Evolutionary conservation across 23 tunicate species (phyloP).

Genomic region (Ciona savignyi): DNA sequence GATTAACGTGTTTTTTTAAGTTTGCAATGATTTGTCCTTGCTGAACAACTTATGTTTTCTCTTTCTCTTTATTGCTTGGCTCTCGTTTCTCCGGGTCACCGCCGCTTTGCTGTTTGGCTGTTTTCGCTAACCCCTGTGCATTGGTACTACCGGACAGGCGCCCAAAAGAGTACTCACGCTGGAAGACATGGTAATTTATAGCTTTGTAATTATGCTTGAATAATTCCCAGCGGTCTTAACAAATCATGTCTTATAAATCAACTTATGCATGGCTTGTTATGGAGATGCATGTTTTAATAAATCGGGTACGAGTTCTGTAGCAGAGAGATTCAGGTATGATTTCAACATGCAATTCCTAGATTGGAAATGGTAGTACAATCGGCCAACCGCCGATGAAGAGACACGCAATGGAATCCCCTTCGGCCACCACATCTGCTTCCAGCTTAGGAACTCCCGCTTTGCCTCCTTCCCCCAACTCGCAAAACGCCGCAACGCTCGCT

Average conservation of each 20-base stretch:
- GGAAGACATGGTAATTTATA: constrained; percentile 30
- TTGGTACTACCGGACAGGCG: neutral
- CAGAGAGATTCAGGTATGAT: too few relatives aligned
- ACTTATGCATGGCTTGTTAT: too few relatives aligned
- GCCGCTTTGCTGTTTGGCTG: constrained; percentile 6
- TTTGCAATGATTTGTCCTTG: constrained; percentile 10
- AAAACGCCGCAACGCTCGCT: constrained; percentile 34
- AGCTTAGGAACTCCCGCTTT: constrained; percentile 29
- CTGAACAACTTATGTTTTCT: constrained; percentile 5
- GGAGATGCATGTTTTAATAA: too few relatives aligned
- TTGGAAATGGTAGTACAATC: constrained; percentile 46
- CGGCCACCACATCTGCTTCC: constrained; percentile 24
- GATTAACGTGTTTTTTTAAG: neutral
- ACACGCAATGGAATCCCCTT: constrained; percentile 45
- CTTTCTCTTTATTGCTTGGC: neutral
- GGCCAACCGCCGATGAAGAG: constrained; percentile 82
- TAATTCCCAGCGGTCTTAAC: too few relatives aligned
- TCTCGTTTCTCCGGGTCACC: neutral
- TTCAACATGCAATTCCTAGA: constrained; percentile 22
- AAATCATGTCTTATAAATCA: too few relatives aligned
- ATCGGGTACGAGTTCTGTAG: too few relatives aligned
- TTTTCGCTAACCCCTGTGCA: neutral
- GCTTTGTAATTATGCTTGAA: too few relatives aligned
- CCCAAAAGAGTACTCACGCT: constrained; percentile 19
- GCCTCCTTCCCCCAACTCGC: constrained; percentile 38